These are phyloP conservation scores for Hemicentrotus pulcherrimus DNA, from an alignment of 35 echinoderm and acorn worm genomes.

Conservation along the genomic window DNA sequence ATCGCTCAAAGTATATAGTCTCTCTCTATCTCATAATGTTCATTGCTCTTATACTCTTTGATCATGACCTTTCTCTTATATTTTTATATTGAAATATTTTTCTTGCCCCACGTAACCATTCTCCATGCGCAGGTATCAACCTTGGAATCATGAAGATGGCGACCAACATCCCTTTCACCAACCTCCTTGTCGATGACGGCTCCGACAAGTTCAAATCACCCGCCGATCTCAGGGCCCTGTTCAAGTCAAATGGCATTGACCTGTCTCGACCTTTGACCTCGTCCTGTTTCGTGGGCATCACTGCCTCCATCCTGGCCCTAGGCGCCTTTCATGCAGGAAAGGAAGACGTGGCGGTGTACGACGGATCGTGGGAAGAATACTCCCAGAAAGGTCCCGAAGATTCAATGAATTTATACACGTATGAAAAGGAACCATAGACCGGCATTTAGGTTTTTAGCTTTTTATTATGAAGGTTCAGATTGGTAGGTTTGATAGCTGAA, in stretches of 20 bases:
- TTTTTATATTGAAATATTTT: background rate
- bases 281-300: slow-evolving; percentile 72
- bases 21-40: too few relatives aligned
- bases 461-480: too few relatives aligned
- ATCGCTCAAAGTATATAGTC: too few relatives aligned
- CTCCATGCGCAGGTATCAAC: slow-evolving; percentile 51
- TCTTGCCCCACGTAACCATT: background rate
- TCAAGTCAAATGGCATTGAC: slow-evolving; percentile 74
- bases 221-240: slow-evolving; percentile 58
- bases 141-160: slow-evolving; percentile 78
- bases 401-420: background rate
- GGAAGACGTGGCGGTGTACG: slow-evolving; percentile 78
- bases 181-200: slow-evolving; percentile 63
- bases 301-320: slow-evolving; percentile 75
- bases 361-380: slow-evolving; percentile 93
- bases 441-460: background rate
- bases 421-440: background rate
- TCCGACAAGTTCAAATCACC: slow-evolving; percentile 57
- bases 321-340: slow-evolving; percentile 75
- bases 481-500: too few relatives aligned
- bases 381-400: slow-evolving; percentile 16
- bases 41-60: too few relatives aligned
- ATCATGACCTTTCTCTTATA: background rate
- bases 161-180: slow-evolving; percentile 65
- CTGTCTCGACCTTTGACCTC: slow-evolving; percentile 71